Evolutionary conservation across 2,797 vertebrate genomes (phyloP), one percentile per base, ranked within the genome.

Genomic region (Sebastes oblongus): DNA sequence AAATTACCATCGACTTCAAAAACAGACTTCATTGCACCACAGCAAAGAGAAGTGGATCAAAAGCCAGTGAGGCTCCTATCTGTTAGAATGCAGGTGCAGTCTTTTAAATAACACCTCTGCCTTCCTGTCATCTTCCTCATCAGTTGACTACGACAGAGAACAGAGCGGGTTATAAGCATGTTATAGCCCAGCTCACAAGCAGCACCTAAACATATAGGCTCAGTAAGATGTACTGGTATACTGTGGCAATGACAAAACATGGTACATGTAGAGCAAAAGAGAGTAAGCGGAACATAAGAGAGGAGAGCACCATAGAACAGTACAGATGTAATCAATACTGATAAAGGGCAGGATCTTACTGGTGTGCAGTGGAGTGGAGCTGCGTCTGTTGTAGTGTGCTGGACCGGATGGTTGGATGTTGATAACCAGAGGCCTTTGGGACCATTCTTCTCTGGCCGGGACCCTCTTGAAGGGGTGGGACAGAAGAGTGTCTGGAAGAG

Each of bases 371-470:
- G 90, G 82, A 2, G 89, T 83, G 77, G 87, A 92, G 83, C 72
- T 89, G 81, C 16, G 60, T 74, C 77, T 76, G 39, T 58, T 75
- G 86, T 68, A 80, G 77, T 77, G 66, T 22, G 39, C 71, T 34
- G 82, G 81, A 75, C 66, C 81, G 18, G 25, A 87, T 13, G 76
- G 89, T 83, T 85, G 88, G 10, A 91, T 66, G 11, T 81, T 80
- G n/a, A 86, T 24, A 4, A 81, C 30, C 55, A 92, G 85, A 88
- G 96, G 92, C 89, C 86, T 94, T 89, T 94, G 96, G 88, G 95
- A 82, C 92, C 96, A 96, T 84, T 92, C 92, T 66, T 95, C 94
- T 82, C 94, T 96, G 85, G 81, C 94, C 18, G 90, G 86, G 71
- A 94, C 79, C 16, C 88, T 94, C 90, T 95, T 96, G 75, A 96